Conservation (phyloP, 1,140 invertebrate genomes). For the Platorchestia sp. region DNA sequence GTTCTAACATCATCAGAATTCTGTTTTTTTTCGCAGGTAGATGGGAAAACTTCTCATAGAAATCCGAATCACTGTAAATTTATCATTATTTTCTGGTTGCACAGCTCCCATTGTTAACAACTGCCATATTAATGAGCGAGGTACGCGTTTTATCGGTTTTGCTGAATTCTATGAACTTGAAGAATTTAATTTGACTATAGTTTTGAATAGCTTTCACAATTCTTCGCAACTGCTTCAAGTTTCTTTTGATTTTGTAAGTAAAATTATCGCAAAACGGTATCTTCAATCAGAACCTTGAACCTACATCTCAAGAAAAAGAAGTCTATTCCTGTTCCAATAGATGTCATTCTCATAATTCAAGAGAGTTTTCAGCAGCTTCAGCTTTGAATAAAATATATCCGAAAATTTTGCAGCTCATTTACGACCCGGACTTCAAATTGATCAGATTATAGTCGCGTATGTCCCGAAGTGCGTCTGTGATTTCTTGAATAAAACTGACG, state of each 20-base stretch:
- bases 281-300: neutral
- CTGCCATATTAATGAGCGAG: neutral
- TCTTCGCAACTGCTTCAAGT: neutral
- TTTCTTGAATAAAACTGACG: neutral
- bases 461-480: neutral
- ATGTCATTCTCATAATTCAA: neutral
- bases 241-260: neutral
- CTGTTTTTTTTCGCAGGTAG: neutral
- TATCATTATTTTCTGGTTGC: neutral
- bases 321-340: neutral
- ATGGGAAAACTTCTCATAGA: neutral
- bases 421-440: neutral
- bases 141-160: neutral
- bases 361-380: neutral
- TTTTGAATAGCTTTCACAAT: neutral
- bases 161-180: neutral
- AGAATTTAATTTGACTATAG: neutral
- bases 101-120: neutral
- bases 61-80: neutral
- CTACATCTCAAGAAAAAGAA: neutral
- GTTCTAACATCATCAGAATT: neutral
- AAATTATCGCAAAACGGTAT: neutral
- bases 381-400: neutral
- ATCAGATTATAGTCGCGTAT: neutral
- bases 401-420: neutral